These are phyloP conservation scores for Rhinolophus ferrumequinum DNA, from an alignment of 2,113 vertebrate genomes.

Conservation along the genomic window DNA sequence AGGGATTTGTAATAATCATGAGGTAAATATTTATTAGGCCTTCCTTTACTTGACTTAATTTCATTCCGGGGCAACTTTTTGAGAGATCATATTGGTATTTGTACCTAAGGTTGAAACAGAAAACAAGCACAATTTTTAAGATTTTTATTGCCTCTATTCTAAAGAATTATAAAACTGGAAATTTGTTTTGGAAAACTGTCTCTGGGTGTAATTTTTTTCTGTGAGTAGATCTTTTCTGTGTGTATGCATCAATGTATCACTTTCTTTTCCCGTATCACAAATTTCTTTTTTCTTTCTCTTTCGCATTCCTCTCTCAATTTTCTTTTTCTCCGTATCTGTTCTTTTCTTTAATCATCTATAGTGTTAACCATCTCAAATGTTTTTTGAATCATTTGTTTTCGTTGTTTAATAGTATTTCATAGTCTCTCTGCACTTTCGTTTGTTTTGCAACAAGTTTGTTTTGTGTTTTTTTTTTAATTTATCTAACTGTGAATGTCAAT, in stretches of 20 bases:
- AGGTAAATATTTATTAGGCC: neutral
- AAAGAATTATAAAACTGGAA: neutral
- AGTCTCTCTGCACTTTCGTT: neutral
- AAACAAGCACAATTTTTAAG: neutral
- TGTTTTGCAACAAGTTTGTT: neutral
- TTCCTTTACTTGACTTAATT: neutral
- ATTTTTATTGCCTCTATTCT: neutral
- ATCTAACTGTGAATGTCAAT: neutral
- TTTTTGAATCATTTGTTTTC: neutral
- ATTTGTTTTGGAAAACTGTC: neutral
- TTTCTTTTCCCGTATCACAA: too few species aligned
- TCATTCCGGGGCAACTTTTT: neutral
- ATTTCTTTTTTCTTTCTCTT: too few species aligned
- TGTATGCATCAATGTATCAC: rapidly evolving
- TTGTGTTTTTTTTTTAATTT: slow-evolving; percentile 6
- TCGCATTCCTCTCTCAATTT: neutral
- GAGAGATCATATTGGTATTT: neutral
- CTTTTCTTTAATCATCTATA: neutral
- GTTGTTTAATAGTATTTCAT: neutral
- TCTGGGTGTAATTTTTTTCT: too few species aligned
- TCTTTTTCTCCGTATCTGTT: neutral
- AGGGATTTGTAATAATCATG: neutral
- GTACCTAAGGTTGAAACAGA: neutral
- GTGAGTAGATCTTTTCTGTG: rapidly evolving
- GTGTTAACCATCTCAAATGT: neutral